These are phyloP conservation scores for Pristionchus entomophagus DNA, from an alignment of 2,888 invertebrate genomes.

Conservation along the genomic window DNA sequence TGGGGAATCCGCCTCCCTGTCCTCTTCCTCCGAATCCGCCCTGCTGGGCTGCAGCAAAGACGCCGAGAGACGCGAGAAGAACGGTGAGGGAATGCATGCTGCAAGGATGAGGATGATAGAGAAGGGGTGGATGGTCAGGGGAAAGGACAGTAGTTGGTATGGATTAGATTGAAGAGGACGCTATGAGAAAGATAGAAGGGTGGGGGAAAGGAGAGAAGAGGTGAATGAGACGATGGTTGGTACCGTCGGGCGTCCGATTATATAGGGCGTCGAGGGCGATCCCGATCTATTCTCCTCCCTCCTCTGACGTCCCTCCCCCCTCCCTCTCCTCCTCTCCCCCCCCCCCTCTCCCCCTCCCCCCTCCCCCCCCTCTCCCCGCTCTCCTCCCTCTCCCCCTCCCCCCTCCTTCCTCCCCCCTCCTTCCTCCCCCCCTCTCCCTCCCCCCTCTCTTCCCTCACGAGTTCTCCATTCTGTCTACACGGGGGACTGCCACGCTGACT, in stretches of 20 bases:
- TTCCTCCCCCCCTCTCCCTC: too few relatives aligned
- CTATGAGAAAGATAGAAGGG: not conserved
- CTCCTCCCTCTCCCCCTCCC: not conserved
- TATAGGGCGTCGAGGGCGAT: slow-evolving; percentile 17
- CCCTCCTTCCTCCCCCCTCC: not conserved
- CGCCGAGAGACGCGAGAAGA: slow-evolving; percentile 1
- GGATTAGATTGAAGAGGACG: not conserved
- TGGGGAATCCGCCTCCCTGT: not conserved
- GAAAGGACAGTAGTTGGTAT: too few relatives aligned
- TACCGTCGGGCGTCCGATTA: not conserved
- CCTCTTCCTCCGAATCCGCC: slow-evolving; percentile 17
- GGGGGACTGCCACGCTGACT: slow-evolving; percentile 7
- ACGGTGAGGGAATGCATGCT: not conserved
- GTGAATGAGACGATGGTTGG: not conserved
- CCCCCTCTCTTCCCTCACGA: not conserved
- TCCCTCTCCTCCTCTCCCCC: not conserved
- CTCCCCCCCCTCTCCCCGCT: not conserved
- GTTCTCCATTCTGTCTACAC: not conserved
- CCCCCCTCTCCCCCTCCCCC: not conserved
- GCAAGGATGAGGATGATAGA: not conserved
- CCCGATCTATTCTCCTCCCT: not conserved
- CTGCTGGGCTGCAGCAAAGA: not conserved
- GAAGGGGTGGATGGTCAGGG: too few relatives aligned
- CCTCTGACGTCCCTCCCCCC: too few relatives aligned
- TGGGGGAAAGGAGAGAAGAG: not conserved